Evolutionary conservation across 2,888 invertebrate genomes (phyloP), one percentile per base, ranked within the genome.

Genomic region (Agrotis ipsilon): DNA sequence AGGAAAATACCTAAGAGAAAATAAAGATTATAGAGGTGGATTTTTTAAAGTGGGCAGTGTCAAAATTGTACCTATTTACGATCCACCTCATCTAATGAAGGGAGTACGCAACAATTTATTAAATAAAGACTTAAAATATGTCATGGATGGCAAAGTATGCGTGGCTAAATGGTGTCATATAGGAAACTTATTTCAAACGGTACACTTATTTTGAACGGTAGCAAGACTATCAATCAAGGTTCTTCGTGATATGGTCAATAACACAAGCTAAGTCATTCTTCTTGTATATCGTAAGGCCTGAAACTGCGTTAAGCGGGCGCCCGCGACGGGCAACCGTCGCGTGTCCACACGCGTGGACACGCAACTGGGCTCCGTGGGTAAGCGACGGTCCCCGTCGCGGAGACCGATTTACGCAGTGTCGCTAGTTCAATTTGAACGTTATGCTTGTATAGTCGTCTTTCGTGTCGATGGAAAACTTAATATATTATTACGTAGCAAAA

Each of bases 101-200:
- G 60, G 60, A 19, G 48, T 73, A n/a, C 32, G 68, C 19, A 72
- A 72, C 6, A 68, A 73, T 68, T 43, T 72, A 19, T 3, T 72
- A 0, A 68, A 18, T 11, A 72, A 72, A 46, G 46, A 67, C n/a
- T 18, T 72, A 9, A n/a, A 62, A 39, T 62, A 24, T 39, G 7
- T 9, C n/a, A 55, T 19, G 27, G 14, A 60, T 24, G 54, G 54
- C 13, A 55, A 65, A 14, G 27, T 14, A 55, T n/a, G 46, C 39
- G 46, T 21, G 14, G 60, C 57, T n/a, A 68, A 72, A 67, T 72
- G 72, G 67, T 21, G n/a, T 3, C 68, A 62, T 24, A 48, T 62
- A 16, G 52, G 52, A 68, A 19, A 27, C 1, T 5, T 68, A 11
- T 68, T 16, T 19, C 19, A 39, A 21, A 57, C n/a, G n/a, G n/a